Conservation (phyloP, 1,140 invertebrate genomes). For the Zaprionus davidi region DNA sequence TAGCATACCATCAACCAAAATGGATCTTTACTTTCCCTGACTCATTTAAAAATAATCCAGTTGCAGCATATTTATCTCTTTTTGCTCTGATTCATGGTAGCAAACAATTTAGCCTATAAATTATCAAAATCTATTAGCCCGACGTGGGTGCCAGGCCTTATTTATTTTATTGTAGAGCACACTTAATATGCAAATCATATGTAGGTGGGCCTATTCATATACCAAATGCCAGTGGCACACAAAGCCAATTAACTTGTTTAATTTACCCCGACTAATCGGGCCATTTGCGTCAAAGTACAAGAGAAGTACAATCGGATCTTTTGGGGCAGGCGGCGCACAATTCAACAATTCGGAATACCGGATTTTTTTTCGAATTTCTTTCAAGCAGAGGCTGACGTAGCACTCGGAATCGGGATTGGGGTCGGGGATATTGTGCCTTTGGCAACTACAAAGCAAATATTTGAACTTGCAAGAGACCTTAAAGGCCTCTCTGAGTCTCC, state of each 20-base stretch:
- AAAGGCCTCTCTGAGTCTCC: slow-evolving; percentile 17
- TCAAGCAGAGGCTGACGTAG: slow-evolving; percentile 37
- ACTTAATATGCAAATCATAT: slow-evolving; percentile 8
- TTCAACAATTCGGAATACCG: slow-evolving; percentile 52
- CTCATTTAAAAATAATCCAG: background rate
- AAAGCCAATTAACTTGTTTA: slow-evolving; percentile 61
- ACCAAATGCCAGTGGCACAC: slow-evolving; percentile 37
- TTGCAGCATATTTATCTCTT: slow-evolving; percentile 2
- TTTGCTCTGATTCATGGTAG: slow-evolving; percentile 1
- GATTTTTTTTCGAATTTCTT: slow-evolving; percentile 23
- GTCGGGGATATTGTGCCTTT: slow-evolving; percentile 27
- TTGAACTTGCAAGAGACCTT: slow-evolving; percentile 77
- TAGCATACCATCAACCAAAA: background rate
- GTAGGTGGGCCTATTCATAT: slow-evolving; percentile 16
- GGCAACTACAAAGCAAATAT: slow-evolving; percentile 77
- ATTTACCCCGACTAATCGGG: slow-evolving; percentile 72
- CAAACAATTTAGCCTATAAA: slow-evolving; percentile 2
- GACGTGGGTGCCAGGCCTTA: background rate
- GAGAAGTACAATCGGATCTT: slow-evolving; percentile 33
- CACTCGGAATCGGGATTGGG: slow-evolving; percentile 8
- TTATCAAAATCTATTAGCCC: slow-evolving; percentile 5
- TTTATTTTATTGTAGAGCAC: slow-evolving; percentile 7
- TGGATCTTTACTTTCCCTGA: background rate
- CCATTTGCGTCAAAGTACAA: slow-evolving; percentile 76
- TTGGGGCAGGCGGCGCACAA: slow-evolving; percentile 53